Conservation (phyloP, 2,113 vertebrate species). For the Aplodontia rufa region DNA sequence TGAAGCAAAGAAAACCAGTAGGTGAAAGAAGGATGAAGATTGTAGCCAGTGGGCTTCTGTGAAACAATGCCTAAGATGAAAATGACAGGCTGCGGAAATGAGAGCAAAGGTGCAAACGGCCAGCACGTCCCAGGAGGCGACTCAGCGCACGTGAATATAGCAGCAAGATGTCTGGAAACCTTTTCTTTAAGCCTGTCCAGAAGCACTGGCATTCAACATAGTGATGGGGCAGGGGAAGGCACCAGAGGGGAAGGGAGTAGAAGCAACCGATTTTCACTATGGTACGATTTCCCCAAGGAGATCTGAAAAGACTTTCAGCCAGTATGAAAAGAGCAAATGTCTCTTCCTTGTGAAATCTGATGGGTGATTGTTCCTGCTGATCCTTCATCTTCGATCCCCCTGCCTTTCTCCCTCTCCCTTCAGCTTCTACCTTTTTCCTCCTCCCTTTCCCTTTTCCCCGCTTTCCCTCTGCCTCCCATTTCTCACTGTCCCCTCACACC, state of each 20-base stretch:
- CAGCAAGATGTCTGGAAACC: background rate
- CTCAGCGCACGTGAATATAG: no score
- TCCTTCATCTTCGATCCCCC: background rate
- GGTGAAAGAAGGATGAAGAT: background rate
- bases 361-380: background rate
- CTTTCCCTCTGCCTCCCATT: background rate
- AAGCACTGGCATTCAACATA: background rate
- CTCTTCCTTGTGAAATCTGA: background rate
- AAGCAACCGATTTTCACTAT: background rate
- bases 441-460: accelerated
- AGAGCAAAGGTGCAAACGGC: background rate
- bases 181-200: background rate
- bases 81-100: background rate
- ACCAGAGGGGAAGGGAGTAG: background rate
- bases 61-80: background rate
- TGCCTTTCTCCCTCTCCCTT: no score
- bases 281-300: background rate
- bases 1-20: background rate
- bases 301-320: background rate
- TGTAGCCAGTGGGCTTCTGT: background rate
- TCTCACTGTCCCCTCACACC: background rate
- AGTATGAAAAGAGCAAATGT: background rate
- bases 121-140: background rate
- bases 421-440: background rate
- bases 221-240: background rate